Percentiles rank a stretch among this genome's conserved stretches.
Conservation (phyloP, 1,140 invertebrate genomes). For the Tyrophagus putrescentiae region DNA sequence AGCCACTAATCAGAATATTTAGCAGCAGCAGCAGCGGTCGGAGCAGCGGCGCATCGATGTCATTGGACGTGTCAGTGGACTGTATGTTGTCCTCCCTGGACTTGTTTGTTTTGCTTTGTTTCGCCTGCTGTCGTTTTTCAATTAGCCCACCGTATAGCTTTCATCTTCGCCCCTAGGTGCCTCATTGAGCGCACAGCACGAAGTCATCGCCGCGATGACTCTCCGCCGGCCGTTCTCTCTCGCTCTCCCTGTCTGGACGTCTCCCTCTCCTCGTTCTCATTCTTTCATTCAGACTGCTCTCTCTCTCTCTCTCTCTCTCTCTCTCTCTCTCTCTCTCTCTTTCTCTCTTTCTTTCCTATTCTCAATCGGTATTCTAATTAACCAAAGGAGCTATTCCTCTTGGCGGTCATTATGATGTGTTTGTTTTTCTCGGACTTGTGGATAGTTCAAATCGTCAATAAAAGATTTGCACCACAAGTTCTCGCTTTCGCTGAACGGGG, state of each 20-base stretch:
- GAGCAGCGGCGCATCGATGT: neutral
- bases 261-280: too few relatives aligned
- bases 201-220: neutral
- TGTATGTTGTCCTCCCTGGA: too few relatives aligned
- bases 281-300: too few relatives aligned
- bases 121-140: conserved; percentile 13
- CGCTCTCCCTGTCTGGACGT: too few relatives aligned
- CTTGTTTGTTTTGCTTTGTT: too few relatives aligned
- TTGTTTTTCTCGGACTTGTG: neutral
- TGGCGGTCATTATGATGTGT: conserved; percentile 7
- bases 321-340: neutral
- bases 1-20: neutral
- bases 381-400: conserved; percentile 4
- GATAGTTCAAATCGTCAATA: neutral
- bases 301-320: neutral
- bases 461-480: neutral
- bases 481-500: too few relatives aligned
- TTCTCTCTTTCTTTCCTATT: neutral
- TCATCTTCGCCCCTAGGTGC: conserved; percentile 8
- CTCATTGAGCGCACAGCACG: conserved; percentile 10
- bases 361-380: conserved; percentile 2
- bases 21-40: neutral
- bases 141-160: neutral
- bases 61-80: conserved; percentile 5
- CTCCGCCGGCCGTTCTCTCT: neutral